Conservation (phyloP, 2,797 vertebrate species). For the Babyrousa celebensis region DNA sequence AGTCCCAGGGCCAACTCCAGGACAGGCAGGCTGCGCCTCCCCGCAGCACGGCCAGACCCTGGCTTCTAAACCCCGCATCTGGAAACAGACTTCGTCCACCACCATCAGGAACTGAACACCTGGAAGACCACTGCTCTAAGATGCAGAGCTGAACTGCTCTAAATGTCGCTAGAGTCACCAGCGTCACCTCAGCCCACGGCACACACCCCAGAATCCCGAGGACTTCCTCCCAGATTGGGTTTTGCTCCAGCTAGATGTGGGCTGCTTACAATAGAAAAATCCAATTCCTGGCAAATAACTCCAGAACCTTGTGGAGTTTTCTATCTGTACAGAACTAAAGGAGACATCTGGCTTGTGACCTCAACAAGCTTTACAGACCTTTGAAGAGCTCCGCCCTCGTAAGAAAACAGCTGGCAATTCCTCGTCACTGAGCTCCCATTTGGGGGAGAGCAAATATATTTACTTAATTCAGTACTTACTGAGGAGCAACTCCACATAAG, state of each 20-base stretch:
- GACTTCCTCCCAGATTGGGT: not conserved
- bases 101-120: not conserved
- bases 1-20: not conserved
- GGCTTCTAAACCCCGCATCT: not conserved
- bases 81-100: not conserved
- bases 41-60: not conserved
- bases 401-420: not conserved
- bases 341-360: not conserved
- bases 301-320: not conserved
- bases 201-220: not conserved
- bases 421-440: not conserved
- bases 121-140: not conserved
- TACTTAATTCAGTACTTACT: not conserved
- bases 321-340: not conserved
- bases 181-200: not conserved
- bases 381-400: not conserved
- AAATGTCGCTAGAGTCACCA: not conserved
- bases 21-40: rapidly evolving
- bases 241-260: not conserved
- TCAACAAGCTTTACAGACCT: not conserved
- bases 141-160: not conserved
- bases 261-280: not conserved
- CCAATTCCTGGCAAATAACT: not conserved
- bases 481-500: not conserved
- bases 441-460: rapidly evolving